Evolutionary conservation across 2,113 vertebrate genomes (phyloP).

Genomic region (Mustela nigripes): DNA sequence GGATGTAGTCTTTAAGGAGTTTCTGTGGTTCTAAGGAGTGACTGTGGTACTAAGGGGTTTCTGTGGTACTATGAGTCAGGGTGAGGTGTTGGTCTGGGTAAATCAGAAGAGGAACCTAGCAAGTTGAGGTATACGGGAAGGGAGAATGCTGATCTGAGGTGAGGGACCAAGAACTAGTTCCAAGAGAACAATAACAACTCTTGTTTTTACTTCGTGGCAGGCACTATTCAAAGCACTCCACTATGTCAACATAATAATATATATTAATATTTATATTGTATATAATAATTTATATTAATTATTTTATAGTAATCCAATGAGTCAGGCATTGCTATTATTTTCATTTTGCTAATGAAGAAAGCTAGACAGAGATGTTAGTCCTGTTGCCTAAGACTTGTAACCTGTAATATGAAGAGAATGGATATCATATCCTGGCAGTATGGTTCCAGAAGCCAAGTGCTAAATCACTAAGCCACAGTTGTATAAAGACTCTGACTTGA

Average conservation of each 20-base stretch:
- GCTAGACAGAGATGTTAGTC: neutral
- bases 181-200: neutral
- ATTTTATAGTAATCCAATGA: constrained; percentile 9
- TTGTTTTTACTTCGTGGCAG: neutral
- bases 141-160: neutral
- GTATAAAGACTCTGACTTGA: neutral
- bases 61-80: neutral
- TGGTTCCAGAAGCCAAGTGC: neutral
- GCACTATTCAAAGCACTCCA: neutral
- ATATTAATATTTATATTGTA: neutral
- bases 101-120: neutral
- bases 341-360: neutral
- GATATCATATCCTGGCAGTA: constrained; percentile 4
- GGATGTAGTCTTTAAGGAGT: neutral
- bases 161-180: neutral
- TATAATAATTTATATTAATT: neutral
- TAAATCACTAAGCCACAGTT: neutral
- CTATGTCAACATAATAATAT: neutral
- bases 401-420: neutral
- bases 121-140: neutral
- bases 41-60: neutral
- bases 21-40: neutral
- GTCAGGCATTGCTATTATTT: neutral
- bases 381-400: neutral
- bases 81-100: neutral